A percentile compares a stretch with the other conserved stretches of the same genome.
These are phyloP conservation scores for Eurytoma californica DNA, from an alignment of 2,888 invertebrate species.

Conservation along the genomic window DNA sequence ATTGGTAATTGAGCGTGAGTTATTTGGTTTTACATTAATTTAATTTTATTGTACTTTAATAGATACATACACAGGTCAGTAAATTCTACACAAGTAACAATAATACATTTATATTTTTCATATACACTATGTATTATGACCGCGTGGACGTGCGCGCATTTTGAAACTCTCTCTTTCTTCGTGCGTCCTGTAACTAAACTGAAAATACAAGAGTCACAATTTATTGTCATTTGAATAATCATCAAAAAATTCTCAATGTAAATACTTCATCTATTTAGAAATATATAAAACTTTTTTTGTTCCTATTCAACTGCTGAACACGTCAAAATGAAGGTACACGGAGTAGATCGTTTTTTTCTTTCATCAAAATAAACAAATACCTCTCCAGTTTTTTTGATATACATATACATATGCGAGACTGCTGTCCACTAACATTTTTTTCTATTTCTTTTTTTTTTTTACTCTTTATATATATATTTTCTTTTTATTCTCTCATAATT, in stretches of 20 bases:
- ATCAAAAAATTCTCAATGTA: conserved; percentile 52
- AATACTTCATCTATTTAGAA: conserved; percentile 52
- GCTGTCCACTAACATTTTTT: no score
- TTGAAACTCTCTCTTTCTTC: conserved; percentile 31
- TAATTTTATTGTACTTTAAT: conserved; percentile 56
- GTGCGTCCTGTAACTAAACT: conserved; percentile 44
- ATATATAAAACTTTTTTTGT: conserved; percentile 52
- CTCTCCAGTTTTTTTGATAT: conserved; percentile 8
- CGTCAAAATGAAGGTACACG: conserved; percentile 45
- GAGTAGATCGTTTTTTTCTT: conserved; percentile 29
- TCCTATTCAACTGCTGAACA: conserved; percentile 39
- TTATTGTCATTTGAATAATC: conserved; percentile 49
- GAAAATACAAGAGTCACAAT: conserved; percentile 34
- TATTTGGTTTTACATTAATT: conserved; percentile 50
- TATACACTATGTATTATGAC: conserved; percentile 52
- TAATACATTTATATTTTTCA: conserved; percentile 58
- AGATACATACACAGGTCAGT: conserved; percentile 56
- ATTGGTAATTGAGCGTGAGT: background rate
- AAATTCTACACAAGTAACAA: conserved; percentile 58
- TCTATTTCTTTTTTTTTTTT: background rate
- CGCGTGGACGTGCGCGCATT: conserved; percentile 28
- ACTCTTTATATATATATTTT: background rate
- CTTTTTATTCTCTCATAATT: conserved; percentile 1
- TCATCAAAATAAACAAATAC: conserved; percentile 40
- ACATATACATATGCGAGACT: background rate